Evolutionary conservation across 2,888 invertebrate species (phyloP).

Genomic region (Latrodectus elegans): DNA sequence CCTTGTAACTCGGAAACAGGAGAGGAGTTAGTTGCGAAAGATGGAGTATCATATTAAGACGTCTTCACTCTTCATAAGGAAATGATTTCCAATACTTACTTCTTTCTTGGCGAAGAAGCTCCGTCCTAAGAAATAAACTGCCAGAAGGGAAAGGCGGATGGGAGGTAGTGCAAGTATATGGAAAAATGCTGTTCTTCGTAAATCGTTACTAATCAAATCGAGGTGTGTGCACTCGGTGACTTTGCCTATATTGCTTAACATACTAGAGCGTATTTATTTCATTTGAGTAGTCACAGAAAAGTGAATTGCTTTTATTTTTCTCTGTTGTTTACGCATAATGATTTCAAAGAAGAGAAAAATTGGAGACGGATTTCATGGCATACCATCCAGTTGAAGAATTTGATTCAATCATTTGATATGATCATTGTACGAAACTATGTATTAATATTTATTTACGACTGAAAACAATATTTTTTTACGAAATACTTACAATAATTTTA

Average conservation of each 20-base stretch:
- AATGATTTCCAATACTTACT: slow-evolving; percentile 60
- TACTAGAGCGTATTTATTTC: not conserved
- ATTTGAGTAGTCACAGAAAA: not conserved
- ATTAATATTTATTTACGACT: no score
- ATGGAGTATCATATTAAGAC: slow-evolving; percentile 24
- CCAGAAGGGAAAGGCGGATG: no score
- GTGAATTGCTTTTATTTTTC: not conserved
- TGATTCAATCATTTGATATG: no score
- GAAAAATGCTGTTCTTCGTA: not conserved
- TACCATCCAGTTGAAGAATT: no score
- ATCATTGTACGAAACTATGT: no score
- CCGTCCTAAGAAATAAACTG: no score
- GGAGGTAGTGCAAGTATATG: no score
- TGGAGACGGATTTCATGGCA: no score
- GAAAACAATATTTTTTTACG: no score
- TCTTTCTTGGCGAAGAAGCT: not conserved
- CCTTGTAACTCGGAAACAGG: slow-evolving; percentile 22
- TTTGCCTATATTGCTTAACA: slow-evolving; percentile 1
- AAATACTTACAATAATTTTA: no score
- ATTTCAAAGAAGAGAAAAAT: no score
- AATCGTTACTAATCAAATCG: slow-evolving; percentile 27
- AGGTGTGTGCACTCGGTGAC: slow-evolving; percentile 1
- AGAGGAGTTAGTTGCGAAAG: not conserved
- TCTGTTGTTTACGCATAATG: no score
- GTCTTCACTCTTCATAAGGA: slow-evolving; percentile 32